These are phyloP conservation scores for Heloderma charlesbogerti DNA, from an alignment of 2,113 vertebrate species.

Conservation along the genomic window DNA sequence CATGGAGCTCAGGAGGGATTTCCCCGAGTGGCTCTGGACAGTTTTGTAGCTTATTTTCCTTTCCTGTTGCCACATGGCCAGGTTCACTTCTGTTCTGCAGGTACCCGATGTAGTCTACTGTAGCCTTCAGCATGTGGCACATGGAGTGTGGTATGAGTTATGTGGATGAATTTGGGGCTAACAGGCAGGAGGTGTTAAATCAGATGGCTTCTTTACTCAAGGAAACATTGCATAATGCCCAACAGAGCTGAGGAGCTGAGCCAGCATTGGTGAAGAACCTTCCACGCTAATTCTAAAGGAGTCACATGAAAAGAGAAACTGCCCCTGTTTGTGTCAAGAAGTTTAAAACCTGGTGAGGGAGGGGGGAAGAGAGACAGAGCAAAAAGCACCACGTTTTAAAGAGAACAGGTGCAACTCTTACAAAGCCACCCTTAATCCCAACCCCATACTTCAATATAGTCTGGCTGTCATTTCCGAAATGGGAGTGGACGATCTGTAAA, in stretches of 20 bases:
- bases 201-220: neutral
- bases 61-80: neutral
- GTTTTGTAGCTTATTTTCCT: neutral
- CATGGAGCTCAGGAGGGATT: neutral
- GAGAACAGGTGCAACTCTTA: conserved; percentile 54
- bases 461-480: conserved; percentile 66
- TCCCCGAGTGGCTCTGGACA: neutral
- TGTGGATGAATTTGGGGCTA: neutral
- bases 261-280: too few species aligned
- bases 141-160: neutral
- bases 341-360: neutral
- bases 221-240: neutral
- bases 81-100: too few species aligned
- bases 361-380: neutral
- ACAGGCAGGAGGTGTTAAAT: neutral
- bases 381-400: neutral
- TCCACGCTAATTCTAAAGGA: neutral
- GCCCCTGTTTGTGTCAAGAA: conserved; percentile 4
- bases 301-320: neutral
- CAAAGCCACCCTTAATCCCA: conserved; percentile 27
- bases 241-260: too few species aligned
- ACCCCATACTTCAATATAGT: conserved; percentile 31
- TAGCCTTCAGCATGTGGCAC: neutral
- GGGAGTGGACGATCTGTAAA: conserved; percentile 69
- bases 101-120: neutral